phyloP scores from a whole-genome alignment of 2,113 vertebrate genomes.

The Heptranchias perlo region DNA sequence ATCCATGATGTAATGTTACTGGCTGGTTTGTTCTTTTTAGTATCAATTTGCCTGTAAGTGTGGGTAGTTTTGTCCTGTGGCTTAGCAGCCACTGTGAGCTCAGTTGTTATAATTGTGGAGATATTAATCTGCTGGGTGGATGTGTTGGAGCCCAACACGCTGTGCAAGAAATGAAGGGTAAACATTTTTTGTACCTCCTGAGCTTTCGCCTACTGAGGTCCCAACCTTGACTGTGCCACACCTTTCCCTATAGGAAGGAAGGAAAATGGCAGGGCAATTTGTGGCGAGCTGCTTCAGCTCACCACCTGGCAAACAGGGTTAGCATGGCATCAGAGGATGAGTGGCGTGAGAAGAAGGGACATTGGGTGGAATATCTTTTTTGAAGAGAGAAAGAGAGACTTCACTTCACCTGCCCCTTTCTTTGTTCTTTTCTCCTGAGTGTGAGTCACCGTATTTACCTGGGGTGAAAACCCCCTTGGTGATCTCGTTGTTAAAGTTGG shows the following conservation, averaged over 20 bases:
- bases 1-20: too few species aligned
- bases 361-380: neutral
- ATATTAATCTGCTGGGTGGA: too few species aligned
- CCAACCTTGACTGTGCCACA: neutral
- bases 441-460: neutral
- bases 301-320: neutral
- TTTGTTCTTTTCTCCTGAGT: neutral
- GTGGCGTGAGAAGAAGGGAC: too few species aligned
- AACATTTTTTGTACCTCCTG: too few species aligned
- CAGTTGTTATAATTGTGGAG: too few species aligned
- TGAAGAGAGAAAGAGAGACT: neutral
- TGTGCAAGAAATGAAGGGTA: too few species aligned
- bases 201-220: too few species aligned
- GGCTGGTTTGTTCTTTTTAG: too few species aligned
- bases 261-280: neutral
- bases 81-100: neutral
- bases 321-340: neutral
- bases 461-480: neutral
- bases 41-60: neutral
- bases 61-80: neutral
- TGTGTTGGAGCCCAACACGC: too few species aligned
- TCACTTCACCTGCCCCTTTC: neutral
- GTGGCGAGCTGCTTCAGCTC: neutral
- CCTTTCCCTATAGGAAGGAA: neutral
- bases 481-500: neutral